phyloP scores from a whole-genome alignment of 2,888 invertebrate species.

The Acronicta alni region DNA sequence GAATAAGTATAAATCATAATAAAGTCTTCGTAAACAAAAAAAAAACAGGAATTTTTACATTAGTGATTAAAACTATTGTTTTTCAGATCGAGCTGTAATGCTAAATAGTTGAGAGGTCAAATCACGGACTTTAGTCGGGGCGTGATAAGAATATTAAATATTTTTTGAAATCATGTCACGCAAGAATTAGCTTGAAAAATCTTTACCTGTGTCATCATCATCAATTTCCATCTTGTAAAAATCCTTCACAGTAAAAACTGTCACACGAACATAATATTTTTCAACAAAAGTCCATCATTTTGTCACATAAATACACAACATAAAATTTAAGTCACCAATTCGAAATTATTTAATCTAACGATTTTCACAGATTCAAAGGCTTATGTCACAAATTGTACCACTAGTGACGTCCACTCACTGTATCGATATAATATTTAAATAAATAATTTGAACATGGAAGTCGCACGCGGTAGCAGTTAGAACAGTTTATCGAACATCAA shows the following conservation, averaged over 20 bases:
- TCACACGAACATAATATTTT: constrained; percentile 29
- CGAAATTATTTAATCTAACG: constrained; percentile 10
- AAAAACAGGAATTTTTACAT: too few relatives aligned
- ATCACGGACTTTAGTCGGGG: constrained; percentile 24
- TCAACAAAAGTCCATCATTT: constrained; percentile 35
- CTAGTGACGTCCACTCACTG: constrained; percentile 44
- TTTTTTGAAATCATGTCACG: background rate
- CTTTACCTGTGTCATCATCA: constrained; percentile 49
- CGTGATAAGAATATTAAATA: constrained; percentile 11
- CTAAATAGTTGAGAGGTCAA: constrained; percentile 24
- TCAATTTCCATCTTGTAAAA: constrained; percentile 48
- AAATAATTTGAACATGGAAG: constrained; percentile 29
- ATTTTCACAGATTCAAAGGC: constrained; percentile 22
- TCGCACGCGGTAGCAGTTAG: constrained; percentile 22
- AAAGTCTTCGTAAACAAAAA: too few relatives aligned
- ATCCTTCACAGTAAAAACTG: constrained; percentile 23
- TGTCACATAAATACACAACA: constrained; percentile 24
- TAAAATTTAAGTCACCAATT: constrained; percentile 19
- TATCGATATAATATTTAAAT: constrained; percentile 49
- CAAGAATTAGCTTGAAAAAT: constrained; percentile 4
- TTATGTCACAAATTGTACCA: constrained; percentile 31
- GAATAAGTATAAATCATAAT: too few relatives aligned
- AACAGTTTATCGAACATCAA: constrained; percentile 29
- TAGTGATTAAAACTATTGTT: too few relatives aligned
- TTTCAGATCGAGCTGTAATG: too few relatives aligned